These are phyloP conservation scores for Myrmecobius fasciatus DNA, from an alignment of 2,113 vertebrate genomes.

Conservation along the genomic window DNA sequence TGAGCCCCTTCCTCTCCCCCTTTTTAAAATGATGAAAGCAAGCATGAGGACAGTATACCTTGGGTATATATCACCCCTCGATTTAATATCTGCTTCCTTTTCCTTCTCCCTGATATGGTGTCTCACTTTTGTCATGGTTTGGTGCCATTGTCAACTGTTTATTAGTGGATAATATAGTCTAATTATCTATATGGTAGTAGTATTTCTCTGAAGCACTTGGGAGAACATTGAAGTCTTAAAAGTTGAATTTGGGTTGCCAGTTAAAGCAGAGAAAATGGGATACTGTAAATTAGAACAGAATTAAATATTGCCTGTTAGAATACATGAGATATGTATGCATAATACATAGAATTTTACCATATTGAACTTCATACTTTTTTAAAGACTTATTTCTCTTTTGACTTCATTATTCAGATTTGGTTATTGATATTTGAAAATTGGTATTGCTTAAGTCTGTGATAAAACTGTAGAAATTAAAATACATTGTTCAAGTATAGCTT, in stretches of 20 bases:
- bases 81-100: background rate
- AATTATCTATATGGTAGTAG: background rate
- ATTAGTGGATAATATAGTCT: background rate
- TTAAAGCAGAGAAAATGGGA: background rate
- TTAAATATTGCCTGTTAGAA: background rate
- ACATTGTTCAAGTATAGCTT: background rate
- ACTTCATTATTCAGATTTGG: background rate
- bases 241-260: background rate
- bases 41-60: background rate
- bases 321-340: background rate
- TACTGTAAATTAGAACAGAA: background rate
- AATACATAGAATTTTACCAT: background rate
- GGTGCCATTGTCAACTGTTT: background rate
- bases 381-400: background rate
- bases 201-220: background rate
- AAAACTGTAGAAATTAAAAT: background rate
- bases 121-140: background rate
- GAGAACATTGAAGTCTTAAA: background rate
- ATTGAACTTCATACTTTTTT: background rate
- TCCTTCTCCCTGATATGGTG: background rate
- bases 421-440: background rate
- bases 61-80: background rate
- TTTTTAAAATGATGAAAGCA: background rate
- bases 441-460: background rate
- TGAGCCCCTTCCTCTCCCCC: background rate